Base-by-base conservation (phyloP, 2,797 vertebrate genomes). In the Chelon labrosus region DNA sequence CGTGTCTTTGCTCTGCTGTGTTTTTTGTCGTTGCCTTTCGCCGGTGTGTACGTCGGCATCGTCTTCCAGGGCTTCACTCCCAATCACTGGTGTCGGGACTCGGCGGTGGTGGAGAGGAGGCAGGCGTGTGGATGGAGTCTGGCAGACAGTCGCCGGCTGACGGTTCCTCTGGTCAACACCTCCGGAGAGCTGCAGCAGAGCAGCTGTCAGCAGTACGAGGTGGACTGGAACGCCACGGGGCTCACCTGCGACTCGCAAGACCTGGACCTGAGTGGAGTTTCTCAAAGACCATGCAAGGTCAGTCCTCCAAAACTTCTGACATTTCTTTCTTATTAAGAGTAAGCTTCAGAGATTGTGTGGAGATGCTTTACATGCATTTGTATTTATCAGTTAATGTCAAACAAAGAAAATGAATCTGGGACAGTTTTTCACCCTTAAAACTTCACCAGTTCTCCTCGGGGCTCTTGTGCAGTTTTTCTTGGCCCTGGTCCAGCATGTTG, bases 21-120 rank as follows among this genome's bases (percentile, higher is more conserved):
- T 25, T 3, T 74, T 3, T 0, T 73, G 17, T 62, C 65, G 0
- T 2, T 77, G 1, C 70, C 70, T 9, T 62, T 74, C 17, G 93
- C 96, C 3, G 97, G 94, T 7, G 91, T 97, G 14, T 99, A 97
- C 3, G 94, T 96, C 0, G 95, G 97, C 0, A 94, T 98, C 69
- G 97, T 99, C 64, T 99, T 99, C 90, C 96, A 98, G 74, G 97
- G 97, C 62, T 93, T 87, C 82, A 94, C 94, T 16, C 97, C 97
- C 0, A 91, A 91, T 1, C 96, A 96, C 85, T 97, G 97, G 97
- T 99, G 97, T 77, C 91, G 93, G 63, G 95, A 96, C 75, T 79
- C 96, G 0, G 87, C 71, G 4, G 92, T 94, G 54, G 84, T 62
- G 2, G 90, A 93, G 68, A 63, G 93, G 64, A 93, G 93, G 8